Base-by-base conservation (phyloP, 2,113 vertebrate genomes). In the Cercocebus atys region DNA sequence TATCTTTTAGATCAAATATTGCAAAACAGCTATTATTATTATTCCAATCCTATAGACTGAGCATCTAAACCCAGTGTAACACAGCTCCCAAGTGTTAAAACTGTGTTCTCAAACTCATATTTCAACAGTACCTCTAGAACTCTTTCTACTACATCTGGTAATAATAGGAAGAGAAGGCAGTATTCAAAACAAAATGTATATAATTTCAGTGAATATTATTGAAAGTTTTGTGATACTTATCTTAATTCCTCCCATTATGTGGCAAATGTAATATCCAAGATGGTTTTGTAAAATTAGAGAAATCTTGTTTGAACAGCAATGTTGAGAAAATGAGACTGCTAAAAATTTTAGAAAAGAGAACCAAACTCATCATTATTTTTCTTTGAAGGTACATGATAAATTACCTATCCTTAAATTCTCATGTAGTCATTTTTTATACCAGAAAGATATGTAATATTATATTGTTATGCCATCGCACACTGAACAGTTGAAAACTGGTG, bases 401-500 rank as follows among this genome's bases (percentile, higher is more conserved):
- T 70, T 66, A 59, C 52, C 92, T 96, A 82, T 88, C 95, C 80
- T 97, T 96, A 97, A 76, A 85, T 90, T 9, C 8, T 38, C n/a
- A 73, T 64, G 52, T 38, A 95, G 80, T 90, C 84, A 85, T 92
- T 94, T 96, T 93, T 92, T 90, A 50, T 57, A 43, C 8, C 25
- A 6, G 10, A 95, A 73, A 97, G 61, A 75, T 88, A 85, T 66
- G 95, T 95, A 93, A 59, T 90, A 50, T 88, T 93, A 64, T 50
- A 96, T 79, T 96, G 94, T 92, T 92, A 96, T 30, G 13, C 84
- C 32, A 64, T 94, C 66, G 75, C 92, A 92, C 16, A 40, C 47
- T 64, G 83, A 97, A 89, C 30, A 52, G 79, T 30, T 88, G 90
- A 88, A 97, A 97, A 98, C 95, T 96, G 87, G 84, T 97, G 17